Evolutionary conservation across 2,113 vertebrate genomes (phyloP).

Genomic region (Pachycephala philippinensis): DNA sequence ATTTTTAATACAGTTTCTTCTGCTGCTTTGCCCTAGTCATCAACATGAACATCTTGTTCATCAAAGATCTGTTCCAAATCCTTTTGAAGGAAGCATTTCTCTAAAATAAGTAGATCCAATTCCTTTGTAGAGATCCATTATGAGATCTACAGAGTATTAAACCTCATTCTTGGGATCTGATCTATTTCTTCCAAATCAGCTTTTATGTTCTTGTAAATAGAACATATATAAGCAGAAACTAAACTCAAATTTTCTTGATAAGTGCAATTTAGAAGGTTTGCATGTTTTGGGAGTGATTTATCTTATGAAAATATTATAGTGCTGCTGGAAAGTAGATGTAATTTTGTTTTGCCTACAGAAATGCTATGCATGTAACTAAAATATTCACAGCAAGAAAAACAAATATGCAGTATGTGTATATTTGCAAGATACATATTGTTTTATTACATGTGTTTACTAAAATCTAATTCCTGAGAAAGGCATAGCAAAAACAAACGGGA

Average conservation of each 20-base stretch:
- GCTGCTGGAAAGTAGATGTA: neutral
- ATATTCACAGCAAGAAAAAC: neutral
- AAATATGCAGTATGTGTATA: neutral
- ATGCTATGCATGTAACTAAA: neutral
- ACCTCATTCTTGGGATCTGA: neutral
- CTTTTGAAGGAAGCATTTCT: neutral
- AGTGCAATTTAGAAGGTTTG: neutral
- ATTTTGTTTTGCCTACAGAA: neutral
- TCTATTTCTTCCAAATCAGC: neutral
- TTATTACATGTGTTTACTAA: neutral
- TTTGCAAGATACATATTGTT: neutral
- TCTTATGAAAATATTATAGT: neutral
- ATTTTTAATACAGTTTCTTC: neutral
- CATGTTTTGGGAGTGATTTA: neutral
- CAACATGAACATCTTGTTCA: neutral
- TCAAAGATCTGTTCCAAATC: neutral
- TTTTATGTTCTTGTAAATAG: neutral
- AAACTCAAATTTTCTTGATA: neutral
- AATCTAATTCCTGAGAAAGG: neutral
- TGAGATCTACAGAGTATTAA: neutral
- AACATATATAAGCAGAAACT: neutral
- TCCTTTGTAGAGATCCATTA: neutral
- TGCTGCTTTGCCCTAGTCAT: neutral
- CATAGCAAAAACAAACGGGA: neutral
- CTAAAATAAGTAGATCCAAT: neutral